Base-by-base conservation (phyloP, 2,113 vertebrate species). In the Sapajus apella region DNA sequence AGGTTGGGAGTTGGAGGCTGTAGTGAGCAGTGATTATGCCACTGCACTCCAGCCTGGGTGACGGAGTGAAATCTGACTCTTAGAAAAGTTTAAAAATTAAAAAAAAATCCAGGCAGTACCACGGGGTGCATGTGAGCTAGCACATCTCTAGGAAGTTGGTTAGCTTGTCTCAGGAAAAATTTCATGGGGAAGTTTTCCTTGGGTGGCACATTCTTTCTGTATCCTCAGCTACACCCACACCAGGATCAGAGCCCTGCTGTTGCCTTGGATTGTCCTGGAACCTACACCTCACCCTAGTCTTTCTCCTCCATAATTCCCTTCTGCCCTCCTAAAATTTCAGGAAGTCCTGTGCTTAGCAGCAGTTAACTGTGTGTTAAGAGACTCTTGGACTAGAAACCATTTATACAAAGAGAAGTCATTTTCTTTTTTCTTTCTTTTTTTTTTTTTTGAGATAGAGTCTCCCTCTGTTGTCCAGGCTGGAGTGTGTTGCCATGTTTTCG, bases 101-200 rank as follows among this genome's bases (percentile, higher is more conserved):
- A 27, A 64, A 32, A 68, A n/a, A 82, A 56, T 8, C 70, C 4
- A n/a, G 35, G 47, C 13, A 30, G 84, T 32, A 9, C 23, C 4
- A 9, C 16, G n/a, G 35, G 37, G 18, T 3, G 20, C 35, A 30
- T 50, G 11, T 1, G 2, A 32, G 45, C 2, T n/a, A 2, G 55
- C 25, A 47, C 0, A 2, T 58, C 8, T 66, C 68, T 82, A 27
- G 55, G 37, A 81, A 45, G 30, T 2, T 45, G 37, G 82, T 56
- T 23, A 35, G n/a, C 23, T 75, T 5, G 10, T 64, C 3, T 45
- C 2, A 45, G 81, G 43, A 84, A 85, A 75, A 37, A 56, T 20
- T 68, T 81, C 30, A 30, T 6, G 1, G 25, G 68, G 20, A 52
- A 20, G 21, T 73, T 91, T 91, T 25, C 50, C n/a, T 72, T 45